phyloP scores from a whole-genome alignment of 2,888 invertebrate species.

The Chelonus formosanus region DNA sequence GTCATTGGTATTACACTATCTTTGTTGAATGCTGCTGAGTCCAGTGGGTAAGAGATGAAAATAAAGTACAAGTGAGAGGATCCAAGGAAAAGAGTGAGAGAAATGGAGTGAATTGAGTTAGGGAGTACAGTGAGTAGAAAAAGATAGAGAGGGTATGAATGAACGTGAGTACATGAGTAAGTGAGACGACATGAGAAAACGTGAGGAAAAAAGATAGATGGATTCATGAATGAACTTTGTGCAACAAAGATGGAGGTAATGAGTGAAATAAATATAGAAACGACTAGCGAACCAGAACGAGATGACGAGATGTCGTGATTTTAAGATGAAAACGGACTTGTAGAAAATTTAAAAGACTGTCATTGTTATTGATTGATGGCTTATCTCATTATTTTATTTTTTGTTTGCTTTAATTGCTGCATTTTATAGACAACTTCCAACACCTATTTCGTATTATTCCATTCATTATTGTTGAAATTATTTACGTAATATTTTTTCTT shows the following conservation, averaged over 20 bases:
- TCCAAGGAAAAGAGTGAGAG: constrained; percentile 17
- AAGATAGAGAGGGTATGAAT: constrained; percentile 57
- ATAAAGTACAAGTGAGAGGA: constrained; percentile 27
- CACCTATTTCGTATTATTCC: no score
- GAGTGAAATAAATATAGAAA: constrained; percentile 46
- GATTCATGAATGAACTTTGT: constrained; percentile 46
- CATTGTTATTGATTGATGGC: no score
- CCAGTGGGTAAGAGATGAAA: constrained; percentile 1
- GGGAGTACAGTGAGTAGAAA: constrained; percentile 31
- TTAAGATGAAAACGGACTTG: no score
- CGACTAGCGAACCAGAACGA: constrained; percentile 48
- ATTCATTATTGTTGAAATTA: no score
- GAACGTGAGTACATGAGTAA: constrained; percentile 52
- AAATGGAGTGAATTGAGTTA: neutral
- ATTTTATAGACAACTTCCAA: neutral
- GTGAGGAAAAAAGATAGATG: constrained; percentile 48
- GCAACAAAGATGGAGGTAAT: constrained; percentile 43
- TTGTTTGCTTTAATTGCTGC: neutral
- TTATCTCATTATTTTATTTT: no score
- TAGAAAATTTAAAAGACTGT: no score
- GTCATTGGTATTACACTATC: neutral
- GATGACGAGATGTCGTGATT: no score
- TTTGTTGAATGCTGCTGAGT: constrained; percentile 8
- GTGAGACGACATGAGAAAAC: constrained; percentile 42
- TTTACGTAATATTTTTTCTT: neutral